Base-by-base conservation (phyloP, 2,888 invertebrate genomes). In the Ptilodon capucinus region DNA sequence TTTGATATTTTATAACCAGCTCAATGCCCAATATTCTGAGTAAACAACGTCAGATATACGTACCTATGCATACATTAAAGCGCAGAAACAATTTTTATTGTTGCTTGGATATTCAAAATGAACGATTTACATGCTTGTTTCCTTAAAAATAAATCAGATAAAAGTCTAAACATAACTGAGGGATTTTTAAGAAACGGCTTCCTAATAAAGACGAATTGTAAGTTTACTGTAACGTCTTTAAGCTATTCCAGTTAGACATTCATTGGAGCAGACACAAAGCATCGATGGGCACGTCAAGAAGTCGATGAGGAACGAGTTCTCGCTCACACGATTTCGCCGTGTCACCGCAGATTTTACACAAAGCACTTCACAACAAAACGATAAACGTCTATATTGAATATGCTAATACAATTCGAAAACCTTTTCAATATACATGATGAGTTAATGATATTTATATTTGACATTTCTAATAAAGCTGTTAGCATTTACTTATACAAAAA, bases 321-420 rank as follows among this genome's bases (percentile, higher is more conserved):
- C 43, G 43, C 53, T 60, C 44, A 64, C 44, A 40, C 34, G 21
- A 42, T 46, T 17, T 40, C 51, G 38, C 49, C 32, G 40, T 58
- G 43, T 51, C 40, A 40, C 48, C 25, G 45, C 45, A 42, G 42
- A 32, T 35, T 40, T 51, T 16, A 7, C 4, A 32, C 42, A 23
- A 19, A 19, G 19, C n/a, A 0, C 16, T 17, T 4, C 11, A 14
- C 8, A 17, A 35, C 17, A 17, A 35, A 35, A 11, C 34, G 6
- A 34, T 14, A 2, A 34, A 34, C 1, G 14, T 14, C 14, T 14
- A 21, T 25, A 13, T 13, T 39, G 11, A 18, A 14, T 42, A 28
- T 36, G 34, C 17, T 41, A 41, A 47, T 48, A 19, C 38, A n/a
- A 34, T 41, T 44, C 35, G 21, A 40, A 25, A 44, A 42, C 46